Conservation (phyloP, 2,888 invertebrate species). For the Ligdia adustata region DNA sequence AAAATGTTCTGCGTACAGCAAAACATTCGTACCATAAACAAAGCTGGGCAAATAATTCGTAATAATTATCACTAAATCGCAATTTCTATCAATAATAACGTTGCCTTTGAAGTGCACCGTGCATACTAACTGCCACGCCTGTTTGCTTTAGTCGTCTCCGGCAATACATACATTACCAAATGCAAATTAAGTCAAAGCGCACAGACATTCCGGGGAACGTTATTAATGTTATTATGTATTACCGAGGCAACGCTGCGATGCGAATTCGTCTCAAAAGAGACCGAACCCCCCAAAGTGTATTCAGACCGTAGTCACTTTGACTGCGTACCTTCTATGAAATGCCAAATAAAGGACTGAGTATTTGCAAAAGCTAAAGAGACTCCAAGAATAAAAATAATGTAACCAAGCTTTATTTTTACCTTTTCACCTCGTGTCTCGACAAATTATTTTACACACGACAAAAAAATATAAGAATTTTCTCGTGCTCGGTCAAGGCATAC, state of each 20-base stretch:
- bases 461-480: neutral
- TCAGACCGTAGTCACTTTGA: conserved; percentile 42
- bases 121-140: conserved; percentile 30
- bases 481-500: conserved; percentile 9
- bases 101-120: conserved; percentile 38
- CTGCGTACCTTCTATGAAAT: conserved; percentile 39
- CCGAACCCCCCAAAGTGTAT: conserved; percentile 40
- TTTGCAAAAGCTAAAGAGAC: conserved; percentile 21
- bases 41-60: too few relatives aligned
- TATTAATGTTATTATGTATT: conserved; percentile 47
- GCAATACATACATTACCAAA: conserved; percentile 51
- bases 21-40: too few relatives aligned
- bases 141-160: conserved; percentile 34
- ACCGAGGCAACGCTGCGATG: conserved; percentile 28
- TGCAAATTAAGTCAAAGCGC: conserved; percentile 58
- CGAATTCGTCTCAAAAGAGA: conserved; percentile 43
- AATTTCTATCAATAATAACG: neutral
- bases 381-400: conserved; percentile 31
- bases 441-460: conserved; percentile 15
- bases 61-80: too few relatives aligned
- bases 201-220: conserved; percentile 44
- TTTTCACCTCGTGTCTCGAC: conserved; percentile 5
- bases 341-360: conserved; percentile 37
- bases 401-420: conserved; percentile 18
- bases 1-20: too few relatives aligned